These are phyloP conservation scores for Thinocorus orbignyianus DNA, from an alignment of 2,113 vertebrate genomes.

Conservation along the genomic window DNA sequence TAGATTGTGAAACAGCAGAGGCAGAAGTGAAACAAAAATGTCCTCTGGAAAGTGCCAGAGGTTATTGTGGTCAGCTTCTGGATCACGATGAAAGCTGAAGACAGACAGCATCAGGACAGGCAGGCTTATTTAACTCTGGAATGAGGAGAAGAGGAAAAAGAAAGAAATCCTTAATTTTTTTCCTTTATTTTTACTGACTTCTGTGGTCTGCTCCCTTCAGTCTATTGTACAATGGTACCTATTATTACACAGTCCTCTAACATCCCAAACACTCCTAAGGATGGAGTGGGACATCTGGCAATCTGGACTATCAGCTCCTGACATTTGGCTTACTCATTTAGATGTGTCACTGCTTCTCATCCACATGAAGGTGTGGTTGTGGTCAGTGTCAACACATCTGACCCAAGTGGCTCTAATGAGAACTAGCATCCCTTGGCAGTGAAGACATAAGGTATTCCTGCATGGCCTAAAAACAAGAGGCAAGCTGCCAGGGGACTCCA, in stretches of 20 bases:
- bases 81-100: not conserved
- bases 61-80: not conserved
- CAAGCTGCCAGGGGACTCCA: not conserved
- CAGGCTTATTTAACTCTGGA: not conserved
- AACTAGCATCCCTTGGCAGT: not conserved
- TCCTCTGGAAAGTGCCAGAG: not conserved
- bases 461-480: not conserved
- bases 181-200: not conserved
- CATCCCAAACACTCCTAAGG: not conserved
- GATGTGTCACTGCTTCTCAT: not conserved
- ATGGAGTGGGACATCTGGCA: not conserved
- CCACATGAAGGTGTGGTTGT: not conserved
- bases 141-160: not conserved
- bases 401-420: not conserved
- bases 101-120: not conserved
- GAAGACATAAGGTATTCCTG: not conserved
- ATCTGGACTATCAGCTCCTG: not conserved
- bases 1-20: not conserved
- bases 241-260: not conserved
- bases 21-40: not conserved
- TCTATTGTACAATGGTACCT: not conserved
- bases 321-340: not conserved
- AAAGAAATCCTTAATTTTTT: not conserved
- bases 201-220: not conserved
- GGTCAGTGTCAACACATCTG: accelerated